Evolutionary conservation across 2,888 invertebrate species (phyloP).

Genomic region (Cryptosula pallasiana): DNA sequence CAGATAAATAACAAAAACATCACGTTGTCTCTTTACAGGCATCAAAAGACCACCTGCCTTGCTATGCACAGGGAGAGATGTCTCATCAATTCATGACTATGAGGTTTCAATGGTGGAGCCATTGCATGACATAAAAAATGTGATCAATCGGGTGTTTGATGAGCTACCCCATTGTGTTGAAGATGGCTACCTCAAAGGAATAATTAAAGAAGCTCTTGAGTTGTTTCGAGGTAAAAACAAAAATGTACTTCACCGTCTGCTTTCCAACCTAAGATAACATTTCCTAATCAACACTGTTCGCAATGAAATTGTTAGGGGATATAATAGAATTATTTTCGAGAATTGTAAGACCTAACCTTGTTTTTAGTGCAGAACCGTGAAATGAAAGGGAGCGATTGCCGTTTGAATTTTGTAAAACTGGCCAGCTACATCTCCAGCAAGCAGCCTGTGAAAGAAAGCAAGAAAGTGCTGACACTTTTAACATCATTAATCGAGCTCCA

Average conservation of each 20-base stretch:
- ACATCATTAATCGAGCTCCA: background rate
- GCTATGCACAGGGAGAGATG: background rate
- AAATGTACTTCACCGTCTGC: no score
- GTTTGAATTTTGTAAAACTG: background rate
- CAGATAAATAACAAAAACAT: no score
- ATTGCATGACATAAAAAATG: background rate
- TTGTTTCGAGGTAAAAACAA: no score
- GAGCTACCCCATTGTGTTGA: no score
- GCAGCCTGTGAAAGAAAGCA: background rate
- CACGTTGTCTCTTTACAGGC: no score
- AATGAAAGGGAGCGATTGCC: slow-evolving; percentile 3
- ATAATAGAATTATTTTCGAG: no score
- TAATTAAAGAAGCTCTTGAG: no score
- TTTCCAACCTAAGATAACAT: no score
- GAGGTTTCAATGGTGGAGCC: background rate
- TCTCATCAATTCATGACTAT: background rate
- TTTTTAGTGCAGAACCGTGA: background rate
- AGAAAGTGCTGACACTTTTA: background rate
- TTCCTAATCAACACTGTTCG: no score
- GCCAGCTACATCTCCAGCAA: background rate
- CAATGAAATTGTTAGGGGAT: no score
- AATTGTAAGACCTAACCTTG: no score
- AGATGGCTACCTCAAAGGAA: no score
- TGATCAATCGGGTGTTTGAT: background rate
- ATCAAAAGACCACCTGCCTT: background rate